phyloP scores from a whole-genome alignment of 2,113 vertebrate species.

The Microtus pennsylvanicus region DNA sequence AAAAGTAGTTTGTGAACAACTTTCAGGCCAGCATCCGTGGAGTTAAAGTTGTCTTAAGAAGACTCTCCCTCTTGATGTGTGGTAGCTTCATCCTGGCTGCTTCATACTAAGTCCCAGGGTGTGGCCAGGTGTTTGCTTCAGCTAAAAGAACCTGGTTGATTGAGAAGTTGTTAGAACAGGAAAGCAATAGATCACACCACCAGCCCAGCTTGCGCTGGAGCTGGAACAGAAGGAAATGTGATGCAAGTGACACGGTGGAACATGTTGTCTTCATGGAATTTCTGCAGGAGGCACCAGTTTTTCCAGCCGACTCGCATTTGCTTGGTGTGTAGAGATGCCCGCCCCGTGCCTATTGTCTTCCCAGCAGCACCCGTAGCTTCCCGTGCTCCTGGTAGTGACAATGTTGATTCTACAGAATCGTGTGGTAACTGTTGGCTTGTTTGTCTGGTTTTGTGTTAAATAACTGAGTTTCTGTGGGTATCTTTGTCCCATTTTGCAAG shows the following conservation, averaged over 20 bases:
- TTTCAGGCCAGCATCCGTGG: slow-evolving; percentile 96
- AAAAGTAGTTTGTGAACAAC: slow-evolving; percentile 99
- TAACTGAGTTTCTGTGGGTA: slow-evolving; percentile 84
- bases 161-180: slow-evolving; percentile 96
- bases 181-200: slow-evolving; percentile 96
- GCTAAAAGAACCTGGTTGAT: slow-evolving; percentile 93
- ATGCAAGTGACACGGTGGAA: slow-evolving; percentile 99
- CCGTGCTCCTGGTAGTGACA: slow-evolving; percentile 89
- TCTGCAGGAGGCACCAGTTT: slow-evolving; percentile 99
- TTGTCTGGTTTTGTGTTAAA: slow-evolving; percentile 10
- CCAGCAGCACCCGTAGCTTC: slow-evolving; percentile 91
- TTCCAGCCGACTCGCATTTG: slow-evolving; percentile 94
- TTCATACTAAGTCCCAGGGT: neutral
- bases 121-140: neutral
- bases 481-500: slow-evolving; percentile 84
- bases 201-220: slow-evolving; percentile 98
- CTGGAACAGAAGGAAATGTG: slow-evolving; percentile 95
- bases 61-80: slow-evolving; percentile 96
- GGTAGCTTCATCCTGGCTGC: slow-evolving; percentile 88
- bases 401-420: slow-evolving; percentile 87
- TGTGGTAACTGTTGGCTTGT: slow-evolving; percentile 84
- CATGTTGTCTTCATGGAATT: slow-evolving; percentile 99
- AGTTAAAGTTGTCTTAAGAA: slow-evolving; percentile 97
- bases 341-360: slow-evolving; percentile 90
- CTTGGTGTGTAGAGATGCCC: slow-evolving; percentile 87